Base-by-base conservation (phyloP, 2,113 vertebrate genomes). In the Mustelus asterias region DNA sequence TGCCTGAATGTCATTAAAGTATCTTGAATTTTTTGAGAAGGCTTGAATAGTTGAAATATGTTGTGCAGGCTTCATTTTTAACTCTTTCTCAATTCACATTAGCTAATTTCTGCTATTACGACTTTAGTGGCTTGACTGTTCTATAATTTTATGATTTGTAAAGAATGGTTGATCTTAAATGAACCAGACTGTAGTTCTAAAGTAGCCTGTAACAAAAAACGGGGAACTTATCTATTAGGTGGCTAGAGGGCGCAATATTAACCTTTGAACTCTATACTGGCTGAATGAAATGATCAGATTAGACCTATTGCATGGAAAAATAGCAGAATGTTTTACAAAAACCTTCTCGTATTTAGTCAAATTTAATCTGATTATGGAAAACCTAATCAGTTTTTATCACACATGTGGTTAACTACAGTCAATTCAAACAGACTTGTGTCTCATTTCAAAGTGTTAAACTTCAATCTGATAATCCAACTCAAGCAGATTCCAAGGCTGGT, bases 1-100 rank as follows among this genome's bases (percentile, higher is more conserved):
- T 94, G 63, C 65, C 26, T 94, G 33, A 94, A 94, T 94, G 65
- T 94, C 65, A 94, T 70, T 94, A 70, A 70, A 41, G 60, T 94
- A 48, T 16, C 22, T 94, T 94, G 37, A 94, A 94, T 33, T 90
- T 54, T 94, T 95, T 95, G 67, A 44, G 69, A 95, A 95, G 67
- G 94, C 67, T 95, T 95, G 67, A 95, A 76, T 95, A 76, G 26
- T 70, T 95, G 44, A 72, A 95, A 95, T 95, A 76, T 95, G 69
- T 95, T 95, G 26, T 95, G 94, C 26, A 44, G 69, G 69, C 94
- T 95, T 95, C 94, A 95, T 95, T 95, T 33, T 95, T 95, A 95
- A 93, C 60, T 93, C 60, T 90, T 90, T 90, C 88, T 90, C 88
- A 60, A 60, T 90, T 90, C 54, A 69, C 92, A 3, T 72, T 72